A percentile compares a stretch with the other conserved stretches of the same genome.
Conservation (phyloP, 1,140 invertebrate species). For the Carposina sasakii region DNA sequence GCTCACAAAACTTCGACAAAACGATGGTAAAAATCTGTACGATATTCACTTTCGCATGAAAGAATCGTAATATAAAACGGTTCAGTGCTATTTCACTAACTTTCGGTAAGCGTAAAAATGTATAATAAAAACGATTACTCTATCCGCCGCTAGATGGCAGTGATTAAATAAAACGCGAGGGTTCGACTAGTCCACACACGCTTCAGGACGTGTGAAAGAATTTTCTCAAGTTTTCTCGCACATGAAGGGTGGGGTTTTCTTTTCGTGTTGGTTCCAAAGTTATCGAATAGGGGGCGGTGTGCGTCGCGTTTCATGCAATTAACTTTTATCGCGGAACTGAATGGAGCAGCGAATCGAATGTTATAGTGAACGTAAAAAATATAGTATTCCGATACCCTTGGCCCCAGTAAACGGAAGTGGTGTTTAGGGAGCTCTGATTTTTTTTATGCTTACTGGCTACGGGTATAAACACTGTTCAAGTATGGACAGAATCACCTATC, state of each 20-base stretch:
- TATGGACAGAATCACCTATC: no score
- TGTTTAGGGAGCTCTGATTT: no score
- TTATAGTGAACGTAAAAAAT: no score
- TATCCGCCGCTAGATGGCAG: conserved; percentile 59
- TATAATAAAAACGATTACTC: conserved; percentile 38
- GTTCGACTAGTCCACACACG: conserved; percentile 34
- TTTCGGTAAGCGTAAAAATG: conserved; percentile 35
- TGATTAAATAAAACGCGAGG: conserved; percentile 14
- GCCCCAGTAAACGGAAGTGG: no score
- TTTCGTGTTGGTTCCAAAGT: conserved; percentile 48
- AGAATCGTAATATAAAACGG: conserved; percentile 32
- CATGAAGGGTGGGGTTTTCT: conserved; percentile 38
- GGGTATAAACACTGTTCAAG: no score
- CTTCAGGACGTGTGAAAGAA: conserved; percentile 21
- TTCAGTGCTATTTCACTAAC: conserved; percentile 26
- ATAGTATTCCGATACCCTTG: no score
- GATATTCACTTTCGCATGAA: no score
- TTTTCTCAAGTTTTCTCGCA: conserved; percentile 52
- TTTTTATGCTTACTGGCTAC: no score
- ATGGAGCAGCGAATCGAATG: no score
- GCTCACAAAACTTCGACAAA: no score
- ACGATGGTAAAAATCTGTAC: no score
- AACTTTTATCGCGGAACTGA: no score
- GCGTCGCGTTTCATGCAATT: conserved; percentile 16
- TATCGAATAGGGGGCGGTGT: conserved; percentile 55